Percentiles rank a stretch among this genome's conserved stretches.
These are phyloP conservation scores for Neodon shergylaensis DNA, from an alignment of 2,113 vertebrate genomes.

Conservation along the genomic window DNA sequence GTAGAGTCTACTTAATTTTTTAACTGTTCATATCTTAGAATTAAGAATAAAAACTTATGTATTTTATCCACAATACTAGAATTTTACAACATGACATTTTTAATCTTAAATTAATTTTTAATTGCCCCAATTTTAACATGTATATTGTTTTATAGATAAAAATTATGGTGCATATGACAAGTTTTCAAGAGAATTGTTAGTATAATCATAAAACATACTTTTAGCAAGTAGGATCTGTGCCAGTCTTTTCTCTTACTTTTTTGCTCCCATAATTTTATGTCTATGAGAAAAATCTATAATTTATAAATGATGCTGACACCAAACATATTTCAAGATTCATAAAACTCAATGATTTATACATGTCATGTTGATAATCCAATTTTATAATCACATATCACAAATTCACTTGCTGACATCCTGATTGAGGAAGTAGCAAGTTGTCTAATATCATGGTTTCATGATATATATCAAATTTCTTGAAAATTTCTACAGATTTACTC, in stretches of 20 bases:
- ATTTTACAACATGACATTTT: background rate
- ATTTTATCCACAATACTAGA: background rate
- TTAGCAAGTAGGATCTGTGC: background rate
- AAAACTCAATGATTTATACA: slow-evolving; percentile 16
- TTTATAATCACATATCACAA: slow-evolving; percentile 41
- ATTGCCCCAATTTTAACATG: background rate
- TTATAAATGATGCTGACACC: slow-evolving; percentile 44
- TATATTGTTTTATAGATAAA: background rate
- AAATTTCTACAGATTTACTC: background rate
- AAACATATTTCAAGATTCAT: slow-evolving; percentile 30
- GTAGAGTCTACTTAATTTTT: background rate
- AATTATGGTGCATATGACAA: background rate
- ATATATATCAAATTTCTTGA: background rate
- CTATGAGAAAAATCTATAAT: slow-evolving; percentile 22
- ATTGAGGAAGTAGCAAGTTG: slow-evolving; percentile 1
- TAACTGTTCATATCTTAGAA: background rate
- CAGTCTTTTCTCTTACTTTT: background rate
- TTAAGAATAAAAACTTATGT: background rate
- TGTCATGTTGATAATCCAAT: slow-evolving; percentile 1
- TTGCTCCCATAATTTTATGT: slow-evolving; percentile 48
- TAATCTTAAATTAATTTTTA: background rate
- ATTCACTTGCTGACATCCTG: background rate
- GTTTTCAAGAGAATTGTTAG: background rate
- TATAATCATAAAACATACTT: background rate
- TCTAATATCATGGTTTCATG: background rate